Evolutionary conservation across 2,888 invertebrate genomes (phyloP).

Genomic region (Eretmocerus hayati): DNA sequence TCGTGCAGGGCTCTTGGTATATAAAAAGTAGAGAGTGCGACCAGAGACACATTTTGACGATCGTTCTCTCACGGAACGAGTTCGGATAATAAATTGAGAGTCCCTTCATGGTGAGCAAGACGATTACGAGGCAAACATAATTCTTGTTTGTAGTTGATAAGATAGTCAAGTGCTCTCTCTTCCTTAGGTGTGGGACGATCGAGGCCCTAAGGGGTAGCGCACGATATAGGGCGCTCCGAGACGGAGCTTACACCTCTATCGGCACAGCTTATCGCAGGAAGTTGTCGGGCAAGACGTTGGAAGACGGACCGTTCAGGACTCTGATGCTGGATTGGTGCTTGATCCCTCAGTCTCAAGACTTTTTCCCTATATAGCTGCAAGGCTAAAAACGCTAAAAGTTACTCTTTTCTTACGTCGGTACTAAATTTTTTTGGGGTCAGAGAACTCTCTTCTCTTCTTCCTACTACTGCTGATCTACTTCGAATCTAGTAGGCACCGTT

Average conservation of each 20-base stretch:
- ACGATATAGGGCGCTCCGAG: slow-evolving; percentile 14
- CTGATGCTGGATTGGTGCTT: slow-evolving; percentile 31
- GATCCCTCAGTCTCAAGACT: slow-evolving; percentile 35
- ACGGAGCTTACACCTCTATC: slow-evolving; percentile 40
- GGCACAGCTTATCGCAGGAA: slow-evolving; percentile 42
- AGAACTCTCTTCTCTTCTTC: no score
- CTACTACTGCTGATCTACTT: no score
- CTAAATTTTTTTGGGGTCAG: no score
- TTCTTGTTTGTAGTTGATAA: slow-evolving; percentile 46
- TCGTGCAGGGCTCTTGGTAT: no score
- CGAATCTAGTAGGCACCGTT: no score
- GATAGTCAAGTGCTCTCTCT: slow-evolving; percentile 34
- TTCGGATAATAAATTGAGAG: slow-evolving; percentile 39
- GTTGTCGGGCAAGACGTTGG: slow-evolving; percentile 40
- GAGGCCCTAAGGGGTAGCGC: slow-evolving; percentile 16
- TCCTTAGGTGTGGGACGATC: slow-evolving; percentile 9
- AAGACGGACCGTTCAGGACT: slow-evolving; percentile 39
- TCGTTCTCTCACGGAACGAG: slow-evolving; percentile 22
- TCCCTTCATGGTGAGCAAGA: slow-evolving; percentile 16
- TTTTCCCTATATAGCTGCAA: no score
- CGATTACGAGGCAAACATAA: slow-evolving; percentile 44
- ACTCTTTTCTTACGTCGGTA: no score
- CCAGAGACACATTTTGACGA: slow-evolving; percentile 11
- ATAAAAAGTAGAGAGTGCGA: no score
- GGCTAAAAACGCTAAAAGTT: no score